A percentile compares a stretch with the other conserved stretches of the same genome.
Evolutionary conservation across 2,888 invertebrate genomes (phyloP).

Genomic region (Oxytorus armatus): DNA sequence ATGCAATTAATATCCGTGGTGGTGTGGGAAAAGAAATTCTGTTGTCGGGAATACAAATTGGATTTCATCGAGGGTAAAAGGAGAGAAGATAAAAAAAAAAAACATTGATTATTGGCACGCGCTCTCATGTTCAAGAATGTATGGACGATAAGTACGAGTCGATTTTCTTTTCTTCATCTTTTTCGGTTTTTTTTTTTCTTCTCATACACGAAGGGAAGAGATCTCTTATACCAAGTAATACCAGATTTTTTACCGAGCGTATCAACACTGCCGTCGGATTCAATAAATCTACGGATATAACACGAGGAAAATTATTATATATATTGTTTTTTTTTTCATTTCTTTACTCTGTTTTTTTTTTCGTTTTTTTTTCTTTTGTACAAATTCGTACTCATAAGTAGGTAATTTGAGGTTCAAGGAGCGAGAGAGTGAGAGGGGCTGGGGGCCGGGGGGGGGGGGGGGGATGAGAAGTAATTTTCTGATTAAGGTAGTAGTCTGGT

Average conservation of each 20-base stretch:
- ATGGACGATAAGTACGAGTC: slow-evolving; percentile 72
- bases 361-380: slow-evolving; percentile 41
- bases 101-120: slow-evolving; percentile 80
- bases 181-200: slow-evolving; percentile 56
- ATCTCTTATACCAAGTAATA: slow-evolving; percentile 76
- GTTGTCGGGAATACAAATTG: slow-evolving; percentile 9
- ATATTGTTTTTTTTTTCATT: slow-evolving; percentile 9
- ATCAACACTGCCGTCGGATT: slow-evolving; percentile 64
- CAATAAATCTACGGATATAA: slow-evolving; percentile 71
- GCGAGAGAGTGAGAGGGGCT: slow-evolving; percentile 7
- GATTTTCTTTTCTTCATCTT: slow-evolving; percentile 39
- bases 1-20: slow-evolving; percentile 25
- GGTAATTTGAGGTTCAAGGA: slow-evolving; percentile 30
- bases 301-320: slow-evolving; percentile 68
- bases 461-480: slow-evolving; percentile 23
- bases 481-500: too few relatives aligned
- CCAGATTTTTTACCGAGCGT: slow-evolving; percentile 65
- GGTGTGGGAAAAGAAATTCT: slow-evolving; percentile 28
- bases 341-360: slow-evolving; percentile 13
- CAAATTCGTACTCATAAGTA: slow-evolving; percentile 63
- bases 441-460: background rate
- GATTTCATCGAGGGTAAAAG: slow-evolving; percentile 23
- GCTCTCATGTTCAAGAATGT: slow-evolving; percentile 79
- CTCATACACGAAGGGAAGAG: slow-evolving; percentile 77
- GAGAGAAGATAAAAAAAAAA: slow-evolving; percentile 37